A percentile compares a stretch with the other conserved stretches of the same genome.
Evolutionary conservation across 2,113 vertebrate genomes (phyloP).

Genomic region (Thamnophis sirtalis): DNA sequence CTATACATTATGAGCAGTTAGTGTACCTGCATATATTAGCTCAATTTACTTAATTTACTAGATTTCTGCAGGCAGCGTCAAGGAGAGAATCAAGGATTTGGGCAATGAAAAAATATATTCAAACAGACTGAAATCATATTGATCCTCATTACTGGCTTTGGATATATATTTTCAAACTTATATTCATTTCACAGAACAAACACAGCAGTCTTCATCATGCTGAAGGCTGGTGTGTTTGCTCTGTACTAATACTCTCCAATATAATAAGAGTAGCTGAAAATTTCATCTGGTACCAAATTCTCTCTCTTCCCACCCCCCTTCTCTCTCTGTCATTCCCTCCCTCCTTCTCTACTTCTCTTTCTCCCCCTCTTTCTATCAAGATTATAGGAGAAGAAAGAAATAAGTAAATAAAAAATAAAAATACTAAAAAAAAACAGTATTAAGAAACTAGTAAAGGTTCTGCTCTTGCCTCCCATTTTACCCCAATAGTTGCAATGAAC

Average conservation of each 20-base stretch:
- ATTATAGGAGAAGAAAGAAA: background rate
- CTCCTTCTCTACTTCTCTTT: no score
- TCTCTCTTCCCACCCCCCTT: accelerated
- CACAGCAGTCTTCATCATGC: background rate
- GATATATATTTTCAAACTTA: background rate
- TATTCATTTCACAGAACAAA: background rate
- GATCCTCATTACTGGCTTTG: background rate
- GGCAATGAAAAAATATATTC: background rate
- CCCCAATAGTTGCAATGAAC: background rate
- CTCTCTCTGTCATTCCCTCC: no score
- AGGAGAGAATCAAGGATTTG: background rate
- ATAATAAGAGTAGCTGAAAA: background rate
- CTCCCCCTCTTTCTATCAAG: background rate
- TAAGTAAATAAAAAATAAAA: background rate
- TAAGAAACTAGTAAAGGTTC: background rate
- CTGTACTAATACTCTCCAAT: background rate
- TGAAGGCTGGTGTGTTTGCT: no score
- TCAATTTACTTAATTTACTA: background rate
- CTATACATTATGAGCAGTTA: background rate
- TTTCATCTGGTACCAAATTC: background rate
- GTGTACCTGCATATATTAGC: background rate
- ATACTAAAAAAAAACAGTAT: background rate
- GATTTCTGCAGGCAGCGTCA: background rate
- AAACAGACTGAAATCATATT: background rate
- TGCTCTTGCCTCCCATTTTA: background rate